Evolutionary conservation across 2,113 vertebrate species (phyloP), one percentile per base, ranked within the genome.

Genomic region (Leuciscus idus): DNA sequence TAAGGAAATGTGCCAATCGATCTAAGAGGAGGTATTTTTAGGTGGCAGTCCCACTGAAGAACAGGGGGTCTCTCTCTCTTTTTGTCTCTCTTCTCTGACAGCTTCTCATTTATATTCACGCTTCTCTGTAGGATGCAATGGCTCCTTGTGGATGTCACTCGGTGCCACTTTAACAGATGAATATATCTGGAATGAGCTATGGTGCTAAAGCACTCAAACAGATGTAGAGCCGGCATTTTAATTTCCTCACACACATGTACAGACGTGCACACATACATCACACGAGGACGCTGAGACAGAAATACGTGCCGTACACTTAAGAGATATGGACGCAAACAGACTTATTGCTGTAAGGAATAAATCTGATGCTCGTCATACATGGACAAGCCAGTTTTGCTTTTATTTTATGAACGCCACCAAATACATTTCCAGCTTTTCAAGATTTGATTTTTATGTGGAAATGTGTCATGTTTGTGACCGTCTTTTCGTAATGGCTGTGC

Each of bases 101-200:
- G 90, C 74, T 88, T 72, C 90, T 91, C 79, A 78, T 92, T 93
- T 91, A 92, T 93, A 92, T 91, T 89, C 89, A 88, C 84, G 86
- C 88, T 88, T 88, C 92, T 91, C 78, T 89, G 91, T 89, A 88
- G 89, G 84, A 89, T 86, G 89, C 84, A 88, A 85, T 87, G 84
- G 89, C 81, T 92, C 89, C 92, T 94, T 88, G 86, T 92, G 91
- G 92, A 90, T 89, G 90, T 93, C 87, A 89, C 87, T 91, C 78
- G 19, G 86, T 91, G 88, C 85, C 86, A 87, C 90, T 92, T 91
- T 92, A 92, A 93, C 92, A 92, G 91, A 94, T 92, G 92, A 93
- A 90, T 84, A 46, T 90, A 91, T 91, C 88, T 90, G 75, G 88
- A 90, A 91, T 93, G 90, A 92, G 90, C 91, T 89, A 86, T 89